phyloP scores from a whole-genome alignment of 2,888 invertebrate species.

The Hedya salicella region DNA sequence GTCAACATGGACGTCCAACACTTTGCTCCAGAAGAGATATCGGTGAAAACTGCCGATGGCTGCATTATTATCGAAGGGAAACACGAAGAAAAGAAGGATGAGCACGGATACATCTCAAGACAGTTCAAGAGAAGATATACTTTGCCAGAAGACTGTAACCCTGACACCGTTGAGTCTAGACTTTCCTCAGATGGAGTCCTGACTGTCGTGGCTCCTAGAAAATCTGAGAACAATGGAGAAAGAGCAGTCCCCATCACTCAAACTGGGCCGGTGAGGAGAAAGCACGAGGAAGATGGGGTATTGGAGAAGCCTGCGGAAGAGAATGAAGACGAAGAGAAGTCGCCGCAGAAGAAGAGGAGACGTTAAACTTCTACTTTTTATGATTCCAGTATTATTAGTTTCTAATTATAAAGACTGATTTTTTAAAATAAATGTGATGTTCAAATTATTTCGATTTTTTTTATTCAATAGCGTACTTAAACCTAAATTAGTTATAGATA shows the following conservation, averaged over 20 bases:
- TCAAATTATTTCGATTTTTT: background rate
- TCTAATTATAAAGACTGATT: slow-evolving; percentile 28
- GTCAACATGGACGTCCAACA: slow-evolving; percentile 91
- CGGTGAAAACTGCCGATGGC: slow-evolving; percentile 89
- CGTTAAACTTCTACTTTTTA: slow-evolving; percentile 51
- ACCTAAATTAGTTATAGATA: no score
- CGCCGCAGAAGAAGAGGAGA: slow-evolving; percentile 72
- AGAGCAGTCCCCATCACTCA: slow-evolving; percentile 86
- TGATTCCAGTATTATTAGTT: background rate
- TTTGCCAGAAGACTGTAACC: slow-evolving; percentile 89
- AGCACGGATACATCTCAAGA: slow-evolving; percentile 89
- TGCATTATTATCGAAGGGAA: slow-evolving; percentile 90
- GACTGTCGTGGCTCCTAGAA: slow-evolving; percentile 86
- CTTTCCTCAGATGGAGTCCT: slow-evolving; percentile 91
- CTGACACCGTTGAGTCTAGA: slow-evolving; percentile 88
- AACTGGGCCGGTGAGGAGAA: slow-evolving; percentile 85
- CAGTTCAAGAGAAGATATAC: slow-evolving; percentile 90
- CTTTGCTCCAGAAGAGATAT: slow-evolving; percentile 90
- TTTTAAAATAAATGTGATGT: slow-evolving; percentile 25
- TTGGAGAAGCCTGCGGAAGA: slow-evolving; percentile 45
- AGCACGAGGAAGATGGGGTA: slow-evolving; percentile 59
- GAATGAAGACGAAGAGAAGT: slow-evolving; percentile 51
- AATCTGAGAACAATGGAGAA: slow-evolving; percentile 65
- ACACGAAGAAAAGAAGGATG: slow-evolving; percentile 91
- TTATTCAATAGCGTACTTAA: background rate